Percentiles rank a stretch among this genome's conserved stretches.
These are phyloP conservation scores for Philopedon plagiatum DNA, from an alignment of 2,888 invertebrate genomes.

Conservation along the genomic window DNA sequence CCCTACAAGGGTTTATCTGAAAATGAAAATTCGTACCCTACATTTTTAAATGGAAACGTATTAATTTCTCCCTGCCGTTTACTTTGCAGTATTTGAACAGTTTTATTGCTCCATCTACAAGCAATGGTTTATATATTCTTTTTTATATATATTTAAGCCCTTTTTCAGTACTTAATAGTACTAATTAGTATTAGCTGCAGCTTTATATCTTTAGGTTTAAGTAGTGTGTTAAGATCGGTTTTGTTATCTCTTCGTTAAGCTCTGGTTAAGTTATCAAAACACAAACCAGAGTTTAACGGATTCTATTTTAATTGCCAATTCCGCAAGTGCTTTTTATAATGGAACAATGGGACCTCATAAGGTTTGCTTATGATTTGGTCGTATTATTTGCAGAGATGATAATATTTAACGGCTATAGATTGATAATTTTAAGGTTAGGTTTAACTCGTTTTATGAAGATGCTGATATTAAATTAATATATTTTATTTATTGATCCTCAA, in stretches of 20 bases:
- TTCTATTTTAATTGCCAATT: neutral
- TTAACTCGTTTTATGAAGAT: constrained; percentile 7
- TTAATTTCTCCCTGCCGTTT: neutral
- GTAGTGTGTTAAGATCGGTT: neutral
- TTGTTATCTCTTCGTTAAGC: neutral
- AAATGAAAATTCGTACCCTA: neutral
- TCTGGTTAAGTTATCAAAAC: neutral
- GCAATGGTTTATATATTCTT: constrained; percentile 10
- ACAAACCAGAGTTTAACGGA: neutral
- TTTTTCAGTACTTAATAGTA: constrained; percentile 10
- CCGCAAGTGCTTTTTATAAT: constrained; percentile 25
- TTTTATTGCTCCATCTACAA: constrained; percentile 28
- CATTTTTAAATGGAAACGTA: neutral
- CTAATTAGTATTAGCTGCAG: constrained; percentile 2
- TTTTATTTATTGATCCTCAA: constrained; percentile 14
- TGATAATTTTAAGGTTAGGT: constrained; percentile 16
- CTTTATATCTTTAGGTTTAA: neutral
- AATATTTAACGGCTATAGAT: neutral
- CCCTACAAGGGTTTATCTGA: neutral
- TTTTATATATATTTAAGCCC: neutral
- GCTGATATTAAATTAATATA: constrained; percentile 13
- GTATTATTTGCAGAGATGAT: neutral
- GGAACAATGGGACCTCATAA: constrained; percentile 3
- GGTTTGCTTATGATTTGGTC: constrained; percentile 1
- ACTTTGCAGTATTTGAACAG: constrained; percentile 18